Evolutionary conservation across 2,113 vertebrate genomes (phyloP).

Genomic region (Mohoua ochrocephala): DNA sequence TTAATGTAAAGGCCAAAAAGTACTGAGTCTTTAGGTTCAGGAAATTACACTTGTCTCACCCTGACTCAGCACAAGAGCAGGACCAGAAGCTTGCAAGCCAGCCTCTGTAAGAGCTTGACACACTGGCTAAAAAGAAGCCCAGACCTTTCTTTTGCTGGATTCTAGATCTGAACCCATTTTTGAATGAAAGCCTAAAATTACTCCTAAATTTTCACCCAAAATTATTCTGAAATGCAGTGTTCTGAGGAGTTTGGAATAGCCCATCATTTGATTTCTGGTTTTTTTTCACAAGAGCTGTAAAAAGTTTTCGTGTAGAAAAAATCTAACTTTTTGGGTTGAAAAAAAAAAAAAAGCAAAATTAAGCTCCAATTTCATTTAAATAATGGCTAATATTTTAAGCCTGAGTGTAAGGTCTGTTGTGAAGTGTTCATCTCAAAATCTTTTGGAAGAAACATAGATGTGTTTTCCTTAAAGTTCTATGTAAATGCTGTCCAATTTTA

Average conservation of each 20-base stretch:
- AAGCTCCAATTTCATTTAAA: neutral
- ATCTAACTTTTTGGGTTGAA: neutral
- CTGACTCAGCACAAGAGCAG: neutral
- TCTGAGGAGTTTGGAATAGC: neutral
- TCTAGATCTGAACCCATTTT: neutral
- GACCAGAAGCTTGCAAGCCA: neutral
- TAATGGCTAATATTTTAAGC: neutral
- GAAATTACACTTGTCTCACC: neutral
- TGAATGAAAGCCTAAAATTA: neutral
- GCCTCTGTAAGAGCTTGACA: neutral
- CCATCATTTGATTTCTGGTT: neutral
- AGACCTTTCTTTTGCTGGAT: neutral
- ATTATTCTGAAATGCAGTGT: neutral
- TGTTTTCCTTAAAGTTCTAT: neutral
- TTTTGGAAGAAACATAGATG: neutral
- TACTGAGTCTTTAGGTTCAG: neutral
- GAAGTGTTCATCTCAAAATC: neutral
- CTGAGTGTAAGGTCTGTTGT: neutral
- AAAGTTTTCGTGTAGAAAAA: neutral
- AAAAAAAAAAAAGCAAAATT: neutral
- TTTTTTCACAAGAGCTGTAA: neutral
- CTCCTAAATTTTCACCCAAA: neutral
- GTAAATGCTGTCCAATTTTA: neutral
- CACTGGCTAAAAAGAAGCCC: neutral
- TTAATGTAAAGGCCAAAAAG: neutral